A percentile compares a stretch with the other conserved stretches of the same genome.
Evolutionary conservation across 2,888 invertebrate genomes (phyloP).

Genomic region (Nebria brevicollis): DNA sequence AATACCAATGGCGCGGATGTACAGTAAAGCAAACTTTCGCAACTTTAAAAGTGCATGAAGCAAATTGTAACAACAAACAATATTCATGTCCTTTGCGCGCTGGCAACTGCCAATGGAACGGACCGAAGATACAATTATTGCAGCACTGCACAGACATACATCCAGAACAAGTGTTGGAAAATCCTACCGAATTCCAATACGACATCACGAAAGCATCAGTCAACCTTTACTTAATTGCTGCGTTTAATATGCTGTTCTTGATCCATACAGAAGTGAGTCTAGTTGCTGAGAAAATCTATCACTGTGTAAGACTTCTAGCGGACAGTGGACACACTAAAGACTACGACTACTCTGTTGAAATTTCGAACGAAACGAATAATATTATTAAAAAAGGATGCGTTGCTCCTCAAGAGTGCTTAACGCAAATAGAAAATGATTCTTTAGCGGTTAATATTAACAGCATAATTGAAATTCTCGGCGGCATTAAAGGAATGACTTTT

Average conservation of each 20-base stretch:
- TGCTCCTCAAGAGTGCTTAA: neutral
- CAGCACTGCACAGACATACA: neutral
- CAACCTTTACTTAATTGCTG: neutral
- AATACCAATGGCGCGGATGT: slow-evolving; percentile 14
- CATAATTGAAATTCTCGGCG: neutral
- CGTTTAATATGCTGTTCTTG: slow-evolving; percentile 8
- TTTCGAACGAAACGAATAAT: neutral
- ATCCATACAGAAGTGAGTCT: slow-evolving; percentile 6
- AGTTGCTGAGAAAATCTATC: neutral
- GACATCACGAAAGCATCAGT: neutral
- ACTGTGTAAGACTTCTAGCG: slow-evolving; percentile 2
- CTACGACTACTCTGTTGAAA: neutral
- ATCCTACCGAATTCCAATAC: slow-evolving; percentile 5
- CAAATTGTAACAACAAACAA: neutral
- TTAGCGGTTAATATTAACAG: neutral
- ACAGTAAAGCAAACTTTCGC: neutral
- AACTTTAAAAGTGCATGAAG: slow-evolving; percentile 16
- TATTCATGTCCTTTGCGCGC: slow-evolving; percentile 4
- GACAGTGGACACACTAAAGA: neutral
- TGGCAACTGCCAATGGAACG: slow-evolving; percentile 14
- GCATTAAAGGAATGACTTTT: slow-evolving; percentile 3
- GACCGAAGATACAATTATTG: neutral
- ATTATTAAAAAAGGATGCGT: slow-evolving; percentile 12
- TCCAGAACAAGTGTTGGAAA: slow-evolving; percentile 1
- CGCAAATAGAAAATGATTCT: neutral